Conservation (phyloP, 2,113 vertebrate species). For the Cairina moschata region DNA sequence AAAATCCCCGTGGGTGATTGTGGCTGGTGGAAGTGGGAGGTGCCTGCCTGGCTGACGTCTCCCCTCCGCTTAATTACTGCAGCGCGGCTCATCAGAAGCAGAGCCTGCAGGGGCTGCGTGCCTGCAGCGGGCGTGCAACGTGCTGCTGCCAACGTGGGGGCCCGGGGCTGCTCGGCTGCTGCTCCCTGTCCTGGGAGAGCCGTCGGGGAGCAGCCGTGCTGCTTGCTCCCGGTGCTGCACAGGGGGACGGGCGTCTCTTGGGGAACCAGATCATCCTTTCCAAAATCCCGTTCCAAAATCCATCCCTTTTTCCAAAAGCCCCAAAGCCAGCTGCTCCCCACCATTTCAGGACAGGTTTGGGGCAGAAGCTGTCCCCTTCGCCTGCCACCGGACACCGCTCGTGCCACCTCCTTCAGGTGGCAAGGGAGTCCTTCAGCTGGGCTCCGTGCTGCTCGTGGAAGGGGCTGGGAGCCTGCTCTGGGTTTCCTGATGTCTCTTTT, state of each 20-base stretch:
- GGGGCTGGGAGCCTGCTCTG: not conserved
- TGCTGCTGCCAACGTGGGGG: not conserved
- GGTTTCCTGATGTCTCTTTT: not conserved
- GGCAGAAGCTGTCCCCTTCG: not conserved
- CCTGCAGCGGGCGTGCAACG: not conserved
- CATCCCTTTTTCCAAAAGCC: not conserved
- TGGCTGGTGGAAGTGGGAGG: not conserved
- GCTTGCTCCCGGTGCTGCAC: accelerated
- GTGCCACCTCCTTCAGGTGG: not conserved
- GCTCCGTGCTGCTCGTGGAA: not conserved
- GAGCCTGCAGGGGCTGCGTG: accelerated
- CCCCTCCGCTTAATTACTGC: not conserved
- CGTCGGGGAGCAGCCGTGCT: not conserved
- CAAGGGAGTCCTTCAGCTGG: not conserved
- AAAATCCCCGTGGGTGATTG: not conserved
- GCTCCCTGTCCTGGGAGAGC: not conserved
- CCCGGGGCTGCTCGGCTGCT: not conserved
- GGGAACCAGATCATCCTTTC: not conserved
- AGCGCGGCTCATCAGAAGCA: not conserved
- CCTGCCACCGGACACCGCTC: not conserved
- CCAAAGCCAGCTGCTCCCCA: not conserved
- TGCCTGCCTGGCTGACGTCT: not conserved
- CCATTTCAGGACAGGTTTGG: not conserved
- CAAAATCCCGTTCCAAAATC: no score
- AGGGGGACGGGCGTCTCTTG: not conserved